A percentile compares a stretch with the other conserved stretches of the same genome.
Evolutionary conservation across 2,113 vertebrate genomes (phyloP).

Genomic region (Xyliphius kryptos): DNA sequence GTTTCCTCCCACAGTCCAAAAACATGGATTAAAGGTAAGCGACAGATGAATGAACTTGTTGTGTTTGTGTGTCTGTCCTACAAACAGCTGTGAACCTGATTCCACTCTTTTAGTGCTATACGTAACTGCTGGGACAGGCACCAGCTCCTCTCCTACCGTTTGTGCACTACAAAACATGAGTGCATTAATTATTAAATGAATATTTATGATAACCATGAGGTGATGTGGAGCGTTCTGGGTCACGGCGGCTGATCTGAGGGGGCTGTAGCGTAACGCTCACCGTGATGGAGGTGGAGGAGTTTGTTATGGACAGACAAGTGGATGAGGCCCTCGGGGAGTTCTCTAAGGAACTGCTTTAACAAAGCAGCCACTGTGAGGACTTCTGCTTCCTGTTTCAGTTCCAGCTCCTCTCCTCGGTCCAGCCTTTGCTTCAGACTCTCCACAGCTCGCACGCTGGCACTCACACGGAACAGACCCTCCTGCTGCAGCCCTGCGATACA

Average conservation of each 20-base stretch:
- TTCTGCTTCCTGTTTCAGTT: conserved; percentile 67
- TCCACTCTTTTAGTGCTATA: too few relatives aligned
- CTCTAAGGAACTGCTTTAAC: conserved; percentile 82
- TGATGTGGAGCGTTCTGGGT: too few relatives aligned
- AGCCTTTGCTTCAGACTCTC: conserved; percentile 71
- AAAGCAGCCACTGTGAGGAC: conserved; percentile 78
- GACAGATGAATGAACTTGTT: too few relatives aligned
- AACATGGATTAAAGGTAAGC: too few relatives aligned
- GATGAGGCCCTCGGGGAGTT: conserved; percentile 79
- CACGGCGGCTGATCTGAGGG: too few relatives aligned
- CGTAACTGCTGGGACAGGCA: too few relatives aligned
- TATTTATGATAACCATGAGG: background rate
- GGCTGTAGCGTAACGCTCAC: conserved; percentile 56
- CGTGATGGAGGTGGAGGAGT: conserved; percentile 72
- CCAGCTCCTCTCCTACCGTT: too few relatives aligned
- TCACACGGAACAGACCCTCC: conserved; percentile 89
- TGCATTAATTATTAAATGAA: background rate
- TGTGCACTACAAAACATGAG: background rate
- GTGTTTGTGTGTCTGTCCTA: too few relatives aligned
- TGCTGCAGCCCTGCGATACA: conserved; percentile 73
- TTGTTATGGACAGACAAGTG: conserved; percentile 61
- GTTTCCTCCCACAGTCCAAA: too few relatives aligned
- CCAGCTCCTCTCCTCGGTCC: conserved; percentile 68
- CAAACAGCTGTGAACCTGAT: too few relatives aligned
- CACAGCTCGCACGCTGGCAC: conserved; percentile 75